Conservation (phyloP, 2,888 invertebrate genomes). For the Epinotia demarniana region DNA sequence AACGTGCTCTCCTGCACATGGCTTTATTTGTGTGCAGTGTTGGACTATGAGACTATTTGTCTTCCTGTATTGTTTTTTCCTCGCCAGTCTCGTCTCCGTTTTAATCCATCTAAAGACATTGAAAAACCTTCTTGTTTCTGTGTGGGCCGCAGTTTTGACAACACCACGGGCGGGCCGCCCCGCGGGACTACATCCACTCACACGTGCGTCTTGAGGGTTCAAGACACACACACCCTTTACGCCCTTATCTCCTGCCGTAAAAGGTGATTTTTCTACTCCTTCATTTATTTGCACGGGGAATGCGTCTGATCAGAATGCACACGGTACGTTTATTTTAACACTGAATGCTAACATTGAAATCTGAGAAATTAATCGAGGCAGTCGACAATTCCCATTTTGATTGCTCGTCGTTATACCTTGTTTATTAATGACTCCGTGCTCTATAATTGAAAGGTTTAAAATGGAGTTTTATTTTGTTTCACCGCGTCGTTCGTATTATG, state of each 20-base stretch:
- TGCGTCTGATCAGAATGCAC: constrained; percentile 54
- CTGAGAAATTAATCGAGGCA: constrained; percentile 50
- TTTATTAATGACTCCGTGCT: constrained; percentile 40
- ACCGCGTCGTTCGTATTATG: constrained; percentile 19
- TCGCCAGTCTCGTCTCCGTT: constrained; percentile 31
- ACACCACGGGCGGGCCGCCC: constrained; percentile 57
- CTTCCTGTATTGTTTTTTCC: constrained; percentile 39
- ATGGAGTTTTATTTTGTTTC: constrained; percentile 27
- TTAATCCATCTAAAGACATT: constrained; percentile 43
- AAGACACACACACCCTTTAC: constrained; percentile 30
- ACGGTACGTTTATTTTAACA: constrained; percentile 63
- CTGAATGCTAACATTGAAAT: constrained; percentile 54
- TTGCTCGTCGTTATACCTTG: constrained; percentile 47
- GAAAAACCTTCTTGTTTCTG: constrained; percentile 45
- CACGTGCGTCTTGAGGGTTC: constrained; percentile 50
- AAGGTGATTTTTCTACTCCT: constrained; percentile 33
- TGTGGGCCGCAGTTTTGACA: constrained; percentile 57
- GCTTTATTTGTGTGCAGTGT: constrained; percentile 35
- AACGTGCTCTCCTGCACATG: constrained; percentile 27
- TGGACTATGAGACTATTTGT: constrained; percentile 42
- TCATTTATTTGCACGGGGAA: constrained; percentile 42
- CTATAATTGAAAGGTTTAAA: constrained; percentile 40
- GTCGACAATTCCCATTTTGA: constrained; percentile 47
- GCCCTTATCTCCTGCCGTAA: constrained; percentile 32
- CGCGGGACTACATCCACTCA: constrained; percentile 51